Conservation (phyloP, 2,113 vertebrate species). For the Corythaeola cristata region DNA sequence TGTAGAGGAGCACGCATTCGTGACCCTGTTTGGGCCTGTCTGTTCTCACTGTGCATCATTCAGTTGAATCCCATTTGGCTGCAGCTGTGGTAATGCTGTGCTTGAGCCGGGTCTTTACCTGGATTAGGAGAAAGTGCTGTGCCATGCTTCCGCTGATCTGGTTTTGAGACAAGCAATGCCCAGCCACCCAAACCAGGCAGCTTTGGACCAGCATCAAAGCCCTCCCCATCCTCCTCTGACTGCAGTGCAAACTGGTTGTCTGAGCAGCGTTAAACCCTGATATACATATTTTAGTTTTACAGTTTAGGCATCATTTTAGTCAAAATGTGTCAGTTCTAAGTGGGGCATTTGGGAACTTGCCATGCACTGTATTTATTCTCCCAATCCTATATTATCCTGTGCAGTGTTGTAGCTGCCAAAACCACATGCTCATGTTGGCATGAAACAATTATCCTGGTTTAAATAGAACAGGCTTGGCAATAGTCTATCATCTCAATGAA, state of each 20-base stretch:
- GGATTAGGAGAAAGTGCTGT: background rate
- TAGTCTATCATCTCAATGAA: background rate
- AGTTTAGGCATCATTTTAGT: background rate
- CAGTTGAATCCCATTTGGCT: background rate
- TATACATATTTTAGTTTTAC: background rate
- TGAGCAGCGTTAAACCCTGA: background rate
- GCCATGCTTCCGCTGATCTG: background rate
- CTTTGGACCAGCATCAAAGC: rapidly evolving
- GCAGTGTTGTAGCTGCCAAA: constrained; percentile 13
- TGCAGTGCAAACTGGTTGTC: background rate
- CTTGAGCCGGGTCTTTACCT: background rate
- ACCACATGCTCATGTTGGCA: background rate
- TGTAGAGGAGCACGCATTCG: background rate
- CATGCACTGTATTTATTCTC: background rate
- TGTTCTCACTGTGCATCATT: background rate
- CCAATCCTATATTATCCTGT: background rate
- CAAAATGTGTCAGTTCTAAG: constrained; percentile 12
- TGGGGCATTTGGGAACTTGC: background rate
- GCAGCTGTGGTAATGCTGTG: background rate
- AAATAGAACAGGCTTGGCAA: constrained; percentile 21
- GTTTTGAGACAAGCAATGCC: background rate
- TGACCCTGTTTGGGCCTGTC: background rate
- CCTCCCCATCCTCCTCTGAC: background rate
- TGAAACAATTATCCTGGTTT: constrained; percentile 27
- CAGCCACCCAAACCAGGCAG: background rate